Evolutionary conservation across 1,140 invertebrate genomes (phyloP).

Genomic region (Phortica variegata): DNA sequence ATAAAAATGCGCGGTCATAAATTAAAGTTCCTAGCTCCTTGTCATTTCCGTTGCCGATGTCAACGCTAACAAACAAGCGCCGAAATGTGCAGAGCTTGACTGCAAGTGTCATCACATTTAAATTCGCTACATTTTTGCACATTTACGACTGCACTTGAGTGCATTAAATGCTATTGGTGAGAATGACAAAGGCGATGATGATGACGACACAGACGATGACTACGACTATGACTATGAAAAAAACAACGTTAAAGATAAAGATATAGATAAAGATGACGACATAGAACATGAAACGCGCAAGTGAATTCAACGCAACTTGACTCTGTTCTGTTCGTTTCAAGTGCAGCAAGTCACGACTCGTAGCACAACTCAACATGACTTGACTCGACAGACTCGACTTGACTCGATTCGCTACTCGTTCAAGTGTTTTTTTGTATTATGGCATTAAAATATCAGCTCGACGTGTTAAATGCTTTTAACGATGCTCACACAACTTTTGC

Average conservation of each 20-base stretch:
- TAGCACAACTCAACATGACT: conserved; percentile 6
- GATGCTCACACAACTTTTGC: conserved; percentile 27
- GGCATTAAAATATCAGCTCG: neutral
- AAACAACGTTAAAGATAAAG: too few relatives aligned
- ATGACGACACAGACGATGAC: too few relatives aligned
- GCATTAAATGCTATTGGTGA: too few relatives aligned
- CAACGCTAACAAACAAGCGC: too few relatives aligned
- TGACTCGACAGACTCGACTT: conserved; percentile 18
- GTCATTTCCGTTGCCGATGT: conserved; percentile 34
- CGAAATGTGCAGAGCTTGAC: too few relatives aligned
- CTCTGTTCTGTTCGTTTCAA: neutral
- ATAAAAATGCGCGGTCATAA: conserved; percentile 52
- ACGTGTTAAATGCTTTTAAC: conserved; percentile 17
- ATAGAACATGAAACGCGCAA: too few relatives aligned
- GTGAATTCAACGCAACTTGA: conserved; percentile 10
- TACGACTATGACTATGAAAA: too few relatives aligned
- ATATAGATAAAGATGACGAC: too few relatives aligned
- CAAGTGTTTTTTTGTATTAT: conserved; percentile 22
- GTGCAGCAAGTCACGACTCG: too few relatives aligned
- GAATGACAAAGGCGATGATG: too few relatives aligned
- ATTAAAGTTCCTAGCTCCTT: conserved; percentile 31
- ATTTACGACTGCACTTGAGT: conserved; percentile 39
- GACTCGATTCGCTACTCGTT: too few relatives aligned
- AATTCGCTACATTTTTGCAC: conserved; percentile 39
- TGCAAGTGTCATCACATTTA: too few relatives aligned